Base-by-base conservation (phyloP, 1,140 invertebrate species). In the Orussus abietinus region DNA sequence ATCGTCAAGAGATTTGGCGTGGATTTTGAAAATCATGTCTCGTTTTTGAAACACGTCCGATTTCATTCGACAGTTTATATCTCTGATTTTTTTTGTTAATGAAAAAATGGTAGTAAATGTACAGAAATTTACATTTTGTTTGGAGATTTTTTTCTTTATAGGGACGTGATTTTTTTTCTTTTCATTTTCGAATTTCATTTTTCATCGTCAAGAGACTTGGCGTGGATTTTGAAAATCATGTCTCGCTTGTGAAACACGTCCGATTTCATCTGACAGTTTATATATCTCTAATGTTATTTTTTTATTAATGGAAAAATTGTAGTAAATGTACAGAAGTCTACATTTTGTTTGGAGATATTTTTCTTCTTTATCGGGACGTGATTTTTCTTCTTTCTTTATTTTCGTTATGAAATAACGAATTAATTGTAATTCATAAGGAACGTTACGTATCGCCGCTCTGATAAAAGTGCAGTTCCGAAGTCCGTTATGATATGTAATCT, bases 271-370 rank as follows among this genome's bases (percentile, higher is more conserved):
- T 12, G 19, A 38, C 21, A 26, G 5, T 31, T 31, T 38, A 26
- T 38, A 15, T 25, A 11, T 15, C 28, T 25, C 9, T 46, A 22
- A 22, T 48, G 49, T n/a, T 14, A 38, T 9, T 17, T 36, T 10
- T 36, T 20, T 19, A 11, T 36, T 36, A 36, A 12, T n/a, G 42
- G 45, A 42, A 40, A 30, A 1, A 36, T 20, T 42, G 22, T 22
- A 29, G 19, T 20, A 35, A 36, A 36, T 20, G 18, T 34, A 35
- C 17, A 29, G 5, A 28, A n/a, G 13, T 21, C 22, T 34, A 42
- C 14, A 45, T 29, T 11, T 40, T 9, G 38, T 25, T 42, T 49
- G 25, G 18, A 41, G 36, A 46, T 30, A 5, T 13, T 26, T 14
- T n/a, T n/a, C n/a, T 33, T 31, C 29, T 6, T n/a, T n/a, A n/a